phyloP scores from a whole-genome alignment of 2,113 vertebrate genomes.

The Phalacrocorax pelagicus region DNA sequence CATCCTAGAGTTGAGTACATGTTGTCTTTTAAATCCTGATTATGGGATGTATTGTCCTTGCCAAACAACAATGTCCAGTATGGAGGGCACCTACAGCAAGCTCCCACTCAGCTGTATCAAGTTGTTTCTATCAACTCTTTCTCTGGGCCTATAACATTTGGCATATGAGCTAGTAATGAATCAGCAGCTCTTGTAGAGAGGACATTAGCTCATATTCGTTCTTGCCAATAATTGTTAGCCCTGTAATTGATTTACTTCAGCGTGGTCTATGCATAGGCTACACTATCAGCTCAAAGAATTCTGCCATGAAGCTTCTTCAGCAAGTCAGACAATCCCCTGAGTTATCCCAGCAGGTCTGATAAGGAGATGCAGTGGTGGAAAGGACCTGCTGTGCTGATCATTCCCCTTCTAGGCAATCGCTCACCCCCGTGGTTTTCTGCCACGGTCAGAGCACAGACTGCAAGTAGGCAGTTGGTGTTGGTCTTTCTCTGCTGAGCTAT shows the following conservation, averaged over 20 bases:
- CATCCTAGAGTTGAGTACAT: background rate
- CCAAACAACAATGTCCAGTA: background rate
- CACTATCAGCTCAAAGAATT: background rate
- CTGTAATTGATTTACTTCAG: background rate
- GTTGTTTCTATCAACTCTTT: background rate
- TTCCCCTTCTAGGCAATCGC: background rate
- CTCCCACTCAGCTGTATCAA: background rate
- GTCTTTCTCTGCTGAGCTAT: background rate
- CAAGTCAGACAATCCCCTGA: background rate
- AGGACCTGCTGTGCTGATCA: background rate
- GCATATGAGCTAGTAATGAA: background rate
- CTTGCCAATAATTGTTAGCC: background rate
- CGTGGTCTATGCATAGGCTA: background rate
- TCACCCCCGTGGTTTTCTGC: background rate
- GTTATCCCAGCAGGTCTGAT: background rate
- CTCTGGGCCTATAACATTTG: background rate
- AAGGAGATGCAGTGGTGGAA: background rate
- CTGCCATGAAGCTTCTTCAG: background rate
- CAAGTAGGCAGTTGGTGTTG: background rate
- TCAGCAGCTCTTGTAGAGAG: background rate
- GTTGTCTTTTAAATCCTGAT: background rate
- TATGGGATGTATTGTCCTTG: background rate
- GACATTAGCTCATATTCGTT: background rate
- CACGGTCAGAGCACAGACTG: background rate
- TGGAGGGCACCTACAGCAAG: background rate